phyloP scores from a whole-genome alignment of 2,888 invertebrate genomes.

The Lomographa bimaculata region DNA sequence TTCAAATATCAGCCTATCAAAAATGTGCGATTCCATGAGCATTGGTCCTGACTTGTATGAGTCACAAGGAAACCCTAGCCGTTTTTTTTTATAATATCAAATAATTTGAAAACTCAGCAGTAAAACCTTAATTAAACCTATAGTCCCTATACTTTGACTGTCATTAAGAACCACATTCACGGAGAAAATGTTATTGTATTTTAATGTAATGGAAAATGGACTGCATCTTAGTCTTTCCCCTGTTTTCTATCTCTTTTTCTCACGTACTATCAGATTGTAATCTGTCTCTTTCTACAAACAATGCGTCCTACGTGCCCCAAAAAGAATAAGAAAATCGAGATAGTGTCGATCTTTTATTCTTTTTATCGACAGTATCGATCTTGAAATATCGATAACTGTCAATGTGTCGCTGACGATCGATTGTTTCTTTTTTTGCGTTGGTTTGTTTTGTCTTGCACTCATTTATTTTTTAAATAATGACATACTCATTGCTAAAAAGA shows the following conservation, averaged over 20 bases:
- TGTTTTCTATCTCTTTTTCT: constrained; percentile 47
- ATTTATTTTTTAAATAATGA: constrained; percentile 15
- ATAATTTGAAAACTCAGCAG: no score
- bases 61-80: no score
- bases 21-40: no score
- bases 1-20: no score
- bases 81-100: no score
- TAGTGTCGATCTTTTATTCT: no score
- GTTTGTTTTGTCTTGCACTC: constrained; percentile 10
- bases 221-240: constrained; percentile 44
- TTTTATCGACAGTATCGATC: constrained; percentile 42
- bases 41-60: no score
- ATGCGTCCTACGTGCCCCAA: constrained; percentile 75
- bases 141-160: constrained; percentile 19
- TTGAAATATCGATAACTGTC: constrained; percentile 52
- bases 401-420: constrained; percentile 27
- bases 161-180: constrained; percentile 41
- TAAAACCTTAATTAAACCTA: no score
- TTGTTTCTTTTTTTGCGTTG: constrained; percentile 30
- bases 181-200: constrained; percentile 56
- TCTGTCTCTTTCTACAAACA: constrained; percentile 75
- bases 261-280: constrained; percentile 35
- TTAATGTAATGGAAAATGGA: constrained; percentile 59
- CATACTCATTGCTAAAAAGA: constrained; percentile 5
- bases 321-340: constrained; percentile 61